Percentiles rank a stretch among this genome's conserved stretches.
Evolutionary conservation across 2,888 invertebrate genomes (phyloP).

Genomic region (Malthinus seriepunctatus): DNA sequence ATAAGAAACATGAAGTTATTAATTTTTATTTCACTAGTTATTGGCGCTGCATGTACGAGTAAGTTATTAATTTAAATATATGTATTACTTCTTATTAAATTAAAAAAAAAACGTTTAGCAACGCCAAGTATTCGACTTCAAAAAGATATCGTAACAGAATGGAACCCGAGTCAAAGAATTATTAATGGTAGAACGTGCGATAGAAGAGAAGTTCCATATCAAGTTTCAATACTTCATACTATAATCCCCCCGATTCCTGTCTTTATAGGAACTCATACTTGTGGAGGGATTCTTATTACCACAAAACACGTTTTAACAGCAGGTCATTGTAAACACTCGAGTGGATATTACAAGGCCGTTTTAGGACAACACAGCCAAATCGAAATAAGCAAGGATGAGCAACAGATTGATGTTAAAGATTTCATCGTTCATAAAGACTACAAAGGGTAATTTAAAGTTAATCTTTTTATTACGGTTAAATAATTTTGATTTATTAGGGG

Average conservation of each 20-base stretch:
- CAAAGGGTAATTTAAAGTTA: constrained; percentile 2
- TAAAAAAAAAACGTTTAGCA: no score
- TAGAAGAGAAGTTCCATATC: constrained; percentile 7
- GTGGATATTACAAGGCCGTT: neutral
- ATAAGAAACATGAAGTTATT: no score
- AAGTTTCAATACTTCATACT: constrained; percentile 2
- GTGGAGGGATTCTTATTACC: constrained; percentile 7
- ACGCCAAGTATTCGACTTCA: no score
- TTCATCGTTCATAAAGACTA: constrained; percentile 5
- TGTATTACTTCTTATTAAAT: no score
- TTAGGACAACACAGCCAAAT: neutral
- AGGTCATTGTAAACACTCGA: constrained; percentile 1
- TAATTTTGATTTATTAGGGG: neutral
- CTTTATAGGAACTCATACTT: neutral
- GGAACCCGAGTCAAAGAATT: no score
- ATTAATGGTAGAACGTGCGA: neutral
- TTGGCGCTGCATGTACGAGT: no score
- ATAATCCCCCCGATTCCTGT: neutral
- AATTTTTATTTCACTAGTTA: no score
- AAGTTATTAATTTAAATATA: no score
- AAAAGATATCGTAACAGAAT: no score
- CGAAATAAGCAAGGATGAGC: constrained; percentile 3
- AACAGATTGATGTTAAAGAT: neutral
- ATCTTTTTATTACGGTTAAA: neutral
- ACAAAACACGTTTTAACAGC: constrained; percentile 4